These are phyloP conservation scores for Otus scops DNA, from an alignment of 2,797 vertebrate species.

Conservation along the genomic window DNA sequence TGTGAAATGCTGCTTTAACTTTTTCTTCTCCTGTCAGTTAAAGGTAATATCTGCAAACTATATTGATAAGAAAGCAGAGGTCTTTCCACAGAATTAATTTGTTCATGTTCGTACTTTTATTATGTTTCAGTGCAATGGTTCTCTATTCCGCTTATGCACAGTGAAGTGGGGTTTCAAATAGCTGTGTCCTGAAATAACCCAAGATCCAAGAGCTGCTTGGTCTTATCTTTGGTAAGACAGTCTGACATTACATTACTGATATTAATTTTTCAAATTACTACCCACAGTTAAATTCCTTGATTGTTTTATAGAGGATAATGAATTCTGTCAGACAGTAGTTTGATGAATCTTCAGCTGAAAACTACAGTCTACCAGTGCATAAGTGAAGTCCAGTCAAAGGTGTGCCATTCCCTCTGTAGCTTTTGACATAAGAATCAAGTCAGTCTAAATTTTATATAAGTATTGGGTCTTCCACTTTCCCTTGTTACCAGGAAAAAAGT, in stretches of 20 bases:
- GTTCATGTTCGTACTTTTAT: not conserved
- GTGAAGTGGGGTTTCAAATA: not conserved
- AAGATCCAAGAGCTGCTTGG: not conserved
- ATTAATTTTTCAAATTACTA: constrained; percentile 7
- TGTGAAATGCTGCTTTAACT: not conserved
- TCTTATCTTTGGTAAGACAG: not conserved
- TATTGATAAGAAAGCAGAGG: not conserved
- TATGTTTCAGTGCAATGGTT: not conserved
- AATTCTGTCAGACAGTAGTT: not conserved
- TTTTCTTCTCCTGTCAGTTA: not conserved
- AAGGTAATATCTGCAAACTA: not conserved
- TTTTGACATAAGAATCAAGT: not conserved
- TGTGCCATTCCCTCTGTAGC: not conserved
- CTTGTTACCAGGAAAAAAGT: not conserved
- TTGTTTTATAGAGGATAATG: not conserved
- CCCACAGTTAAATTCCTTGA: not conserved
- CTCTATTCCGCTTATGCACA: not conserved
- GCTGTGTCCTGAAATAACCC: not conserved
- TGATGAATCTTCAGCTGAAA: not conserved
- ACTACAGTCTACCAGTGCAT: not conserved
- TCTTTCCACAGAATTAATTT: not conserved
- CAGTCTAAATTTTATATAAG: not conserved
- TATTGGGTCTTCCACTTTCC: not conserved
- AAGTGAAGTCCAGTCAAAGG: not conserved
- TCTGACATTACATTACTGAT: not conserved